Conservation (phyloP, 1,140 invertebrate species). For the Galendromus occidentalis region DNA sequence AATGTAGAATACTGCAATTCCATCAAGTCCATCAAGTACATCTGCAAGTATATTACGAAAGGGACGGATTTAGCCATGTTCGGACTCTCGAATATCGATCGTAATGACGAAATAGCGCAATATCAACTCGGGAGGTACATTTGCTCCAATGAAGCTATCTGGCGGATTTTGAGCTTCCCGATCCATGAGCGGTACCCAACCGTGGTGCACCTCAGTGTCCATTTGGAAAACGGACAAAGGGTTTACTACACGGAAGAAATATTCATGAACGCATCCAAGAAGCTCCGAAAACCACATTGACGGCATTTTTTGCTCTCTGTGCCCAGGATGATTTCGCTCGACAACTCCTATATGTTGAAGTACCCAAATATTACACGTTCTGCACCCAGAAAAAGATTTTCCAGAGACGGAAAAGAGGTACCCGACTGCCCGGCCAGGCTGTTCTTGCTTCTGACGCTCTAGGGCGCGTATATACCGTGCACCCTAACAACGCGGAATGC, state of each 20-base stretch:
- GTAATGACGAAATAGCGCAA: no score
- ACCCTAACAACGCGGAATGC: conserved; percentile 23
- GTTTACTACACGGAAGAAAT: conserved; percentile 22
- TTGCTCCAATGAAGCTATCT: conserved; percentile 22
- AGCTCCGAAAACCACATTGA: no score
- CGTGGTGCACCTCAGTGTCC: conserved; percentile 29
- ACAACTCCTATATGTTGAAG: no score
- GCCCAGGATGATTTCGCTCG: no score
- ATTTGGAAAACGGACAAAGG: conserved; percentile 30
- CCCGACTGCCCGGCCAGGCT: no score
- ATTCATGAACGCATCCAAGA: background rate
- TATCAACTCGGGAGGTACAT: conserved; percentile 19
- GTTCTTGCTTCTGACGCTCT: no score
- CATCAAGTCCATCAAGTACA: conserved; percentile 19
- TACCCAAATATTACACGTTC: no score
- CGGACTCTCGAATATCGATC: no score
- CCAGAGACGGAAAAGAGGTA: no score
- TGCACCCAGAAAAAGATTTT: no score
- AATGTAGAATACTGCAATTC: conserved; percentile 20
- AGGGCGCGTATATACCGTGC: background rate
- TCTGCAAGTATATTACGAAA: conserved; percentile 20
- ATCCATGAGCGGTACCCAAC: conserved; percentile 28
- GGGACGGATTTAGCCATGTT: no score
- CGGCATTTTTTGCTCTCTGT: no score
- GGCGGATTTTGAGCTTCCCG: conserved; percentile 20